Conservation (phyloP, 1,140 invertebrate species). For the Teleogryllus occipitalis region DNA sequence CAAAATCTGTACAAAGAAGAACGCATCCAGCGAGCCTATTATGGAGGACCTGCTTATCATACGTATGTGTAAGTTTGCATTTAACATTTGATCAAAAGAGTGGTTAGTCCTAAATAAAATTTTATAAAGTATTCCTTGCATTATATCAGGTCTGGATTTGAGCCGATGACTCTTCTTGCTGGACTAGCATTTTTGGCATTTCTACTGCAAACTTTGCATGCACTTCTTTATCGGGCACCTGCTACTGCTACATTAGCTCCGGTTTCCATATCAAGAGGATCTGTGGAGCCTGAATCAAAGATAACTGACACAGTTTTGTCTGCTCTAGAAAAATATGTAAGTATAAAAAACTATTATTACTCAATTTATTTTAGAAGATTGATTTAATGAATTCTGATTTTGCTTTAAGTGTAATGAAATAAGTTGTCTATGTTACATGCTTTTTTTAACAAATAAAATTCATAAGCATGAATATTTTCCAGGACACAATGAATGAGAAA, state of each 20-base stretch:
- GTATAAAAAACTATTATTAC: slow-evolving; percentile 25
- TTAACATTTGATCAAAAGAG: neutral
- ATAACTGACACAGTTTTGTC: slow-evolving; percentile 30
- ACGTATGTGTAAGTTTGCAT: slow-evolving; percentile 12
- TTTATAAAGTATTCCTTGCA: neutral
- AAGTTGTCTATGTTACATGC: neutral
- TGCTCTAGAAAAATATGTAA: slow-evolving; percentile 36
- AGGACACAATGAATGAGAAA: no score
- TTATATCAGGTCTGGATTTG: slow-evolving; percentile 30
- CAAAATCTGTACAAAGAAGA: neutral
- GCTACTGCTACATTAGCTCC: neutral
- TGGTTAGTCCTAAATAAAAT: neutral
- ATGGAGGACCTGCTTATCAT: slow-evolving; percentile 12
- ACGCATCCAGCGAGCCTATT: neutral
- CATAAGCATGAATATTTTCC: no score
- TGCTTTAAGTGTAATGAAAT: slow-evolving; percentile 7
- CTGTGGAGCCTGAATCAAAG: slow-evolving; percentile 23
- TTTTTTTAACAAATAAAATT: neutral
- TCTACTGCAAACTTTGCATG: slow-evolving; percentile 37
- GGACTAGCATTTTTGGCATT: slow-evolving; percentile 41
- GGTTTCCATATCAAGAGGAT: slow-evolving; percentile 22
- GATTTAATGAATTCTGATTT: neutral
- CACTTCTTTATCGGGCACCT: slow-evolving; percentile 35
- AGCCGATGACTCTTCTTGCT: slow-evolving; percentile 38
- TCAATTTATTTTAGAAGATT: slow-evolving; percentile 19